A percentile compares a stretch with the other conserved stretches of the same genome.
Conservation (phyloP, 2,113 vertebrate species). For the Silurus glanis region DNA sequence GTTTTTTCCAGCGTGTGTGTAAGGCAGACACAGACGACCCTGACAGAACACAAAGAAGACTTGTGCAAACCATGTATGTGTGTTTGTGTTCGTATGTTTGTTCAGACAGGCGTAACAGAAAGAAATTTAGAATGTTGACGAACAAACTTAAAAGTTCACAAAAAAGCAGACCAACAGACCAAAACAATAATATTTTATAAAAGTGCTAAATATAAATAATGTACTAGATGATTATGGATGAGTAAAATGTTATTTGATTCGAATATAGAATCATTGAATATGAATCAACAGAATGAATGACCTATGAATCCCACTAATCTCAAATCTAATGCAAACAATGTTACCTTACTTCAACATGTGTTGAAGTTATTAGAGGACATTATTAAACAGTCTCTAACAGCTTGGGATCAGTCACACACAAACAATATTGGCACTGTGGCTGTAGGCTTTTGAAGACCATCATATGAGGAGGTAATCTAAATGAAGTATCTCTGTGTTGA, state of each 20-base stretch:
- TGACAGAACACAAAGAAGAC: neutral
- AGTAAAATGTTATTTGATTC: neutral
- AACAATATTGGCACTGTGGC: conserved; percentile 7
- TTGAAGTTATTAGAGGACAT: neutral
- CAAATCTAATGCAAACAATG: neutral
- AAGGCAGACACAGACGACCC: neutral
- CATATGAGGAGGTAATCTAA: conserved; percentile 28
- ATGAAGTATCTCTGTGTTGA: conserved; percentile 36
- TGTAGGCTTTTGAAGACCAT: conserved; percentile 1
- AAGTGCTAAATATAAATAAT: neutral
- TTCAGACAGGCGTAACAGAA: neutral
- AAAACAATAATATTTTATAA: neutral
- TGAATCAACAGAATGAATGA: conserved; percentile 10
- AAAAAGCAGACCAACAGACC: neutral
- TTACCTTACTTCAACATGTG: neutral
- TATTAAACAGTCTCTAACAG: neutral
- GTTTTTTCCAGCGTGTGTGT: neutral
- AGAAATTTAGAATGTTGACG: neutral
- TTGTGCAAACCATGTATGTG: neutral
- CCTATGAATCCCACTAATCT: neutral
- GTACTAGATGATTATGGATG: neutral
- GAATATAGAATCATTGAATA: too few relatives aligned
- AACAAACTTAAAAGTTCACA: neutral
- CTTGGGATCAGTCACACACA: neutral
- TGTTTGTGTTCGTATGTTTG: neutral